These are phyloP conservation scores for Caenorhabditis sulstoni DNA, from an alignment of 2,888 invertebrate genomes.

Conservation along the genomic window DNA sequence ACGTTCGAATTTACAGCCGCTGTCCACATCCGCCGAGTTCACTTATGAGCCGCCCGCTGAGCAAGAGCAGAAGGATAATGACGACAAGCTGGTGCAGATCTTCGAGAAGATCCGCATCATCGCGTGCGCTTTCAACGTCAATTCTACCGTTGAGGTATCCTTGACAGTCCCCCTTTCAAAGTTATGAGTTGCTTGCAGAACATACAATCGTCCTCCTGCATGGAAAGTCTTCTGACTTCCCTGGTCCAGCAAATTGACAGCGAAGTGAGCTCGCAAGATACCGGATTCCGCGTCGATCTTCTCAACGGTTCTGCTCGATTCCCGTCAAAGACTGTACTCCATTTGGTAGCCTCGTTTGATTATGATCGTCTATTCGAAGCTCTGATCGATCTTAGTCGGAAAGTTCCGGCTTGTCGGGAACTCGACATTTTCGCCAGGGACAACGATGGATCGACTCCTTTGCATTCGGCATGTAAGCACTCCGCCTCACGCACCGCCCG, in stretches of 20 bases:
- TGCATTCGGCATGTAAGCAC: slow-evolving; percentile 81
- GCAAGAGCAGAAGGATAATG: slow-evolving; percentile 20
- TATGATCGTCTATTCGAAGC: slow-evolving; percentile 88
- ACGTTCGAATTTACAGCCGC: slow-evolving; percentile 21
- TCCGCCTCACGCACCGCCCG: slow-evolving; percentile 22
- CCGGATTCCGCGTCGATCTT: slow-evolving; percentile 11
- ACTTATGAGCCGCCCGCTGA: slow-evolving; percentile 27
- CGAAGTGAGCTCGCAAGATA: slow-evolving; percentile 5
- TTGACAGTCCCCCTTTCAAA: neutral
- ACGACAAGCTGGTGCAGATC: slow-evolving; percentile 46
- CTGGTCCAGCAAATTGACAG: slow-evolving; percentile 41
- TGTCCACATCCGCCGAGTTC: slow-evolving; percentile 37
- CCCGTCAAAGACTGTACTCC: slow-evolving; percentile 84
- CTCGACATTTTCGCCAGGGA: slow-evolving; percentile 93
- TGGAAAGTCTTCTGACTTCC: slow-evolving; percentile 32
- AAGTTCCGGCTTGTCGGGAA: slow-evolving; percentile 89
- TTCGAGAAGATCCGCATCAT: slow-evolving; percentile 51
- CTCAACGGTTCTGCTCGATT: slow-evolving; percentile 47
- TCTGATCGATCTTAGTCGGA: slow-evolving; percentile 82
- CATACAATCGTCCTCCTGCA: slow-evolving; percentile 29
- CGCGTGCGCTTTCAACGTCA: slow-evolving; percentile 38
- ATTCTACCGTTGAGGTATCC: slow-evolving; percentile 26
- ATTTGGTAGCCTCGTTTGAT: slow-evolving; percentile 92
- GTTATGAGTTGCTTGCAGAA: slow-evolving; percentile 6
- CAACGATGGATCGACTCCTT: slow-evolving; percentile 91